Evolutionary conservation across 2,797 vertebrate genomes (phyloP).

Genomic region (Helarctos malayanus): DNA sequence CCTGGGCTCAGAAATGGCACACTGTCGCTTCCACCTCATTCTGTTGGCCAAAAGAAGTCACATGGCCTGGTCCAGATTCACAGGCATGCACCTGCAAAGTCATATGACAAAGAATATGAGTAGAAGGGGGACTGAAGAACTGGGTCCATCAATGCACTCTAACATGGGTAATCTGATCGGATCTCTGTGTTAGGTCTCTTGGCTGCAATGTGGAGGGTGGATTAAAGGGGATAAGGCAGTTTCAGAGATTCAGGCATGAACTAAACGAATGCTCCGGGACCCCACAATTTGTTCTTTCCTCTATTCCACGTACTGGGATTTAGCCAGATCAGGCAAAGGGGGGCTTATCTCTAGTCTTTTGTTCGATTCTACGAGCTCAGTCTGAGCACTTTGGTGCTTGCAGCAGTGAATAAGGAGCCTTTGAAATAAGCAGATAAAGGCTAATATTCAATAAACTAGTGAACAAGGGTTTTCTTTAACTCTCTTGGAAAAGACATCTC

Average conservation of each 20-base stretch:
- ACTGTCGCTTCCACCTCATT: not conserved
- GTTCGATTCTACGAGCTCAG: constrained; percentile 68
- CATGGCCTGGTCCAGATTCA: not conserved
- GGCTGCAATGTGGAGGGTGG: not conserved
- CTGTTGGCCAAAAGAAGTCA: not conserved
- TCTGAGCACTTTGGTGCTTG: constrained; percentile 14
- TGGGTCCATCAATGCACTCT: not conserved
- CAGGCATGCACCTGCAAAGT: not conserved
- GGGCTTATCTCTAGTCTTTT: constrained; percentile 73
- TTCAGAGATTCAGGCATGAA: not conserved
- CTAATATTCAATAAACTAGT: constrained; percentile 81
- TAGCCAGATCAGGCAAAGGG: constrained; percentile 52
- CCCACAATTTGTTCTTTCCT: not conserved
- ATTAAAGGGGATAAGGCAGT: not conserved
- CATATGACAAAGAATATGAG: not conserved
- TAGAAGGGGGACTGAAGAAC: not conserved
- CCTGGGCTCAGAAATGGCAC: not conserved
- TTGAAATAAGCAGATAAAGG: constrained; percentile 80
- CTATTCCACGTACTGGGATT: not conserved
- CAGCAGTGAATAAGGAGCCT: constrained; percentile 59
- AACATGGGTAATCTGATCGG: not conserved
- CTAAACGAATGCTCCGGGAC: not conserved
- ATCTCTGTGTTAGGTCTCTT: not conserved
- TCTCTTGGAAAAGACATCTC: constrained; percentile 81
- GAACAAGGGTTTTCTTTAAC: constrained; percentile 81